Percentiles rank a stretch among this genome's conserved stretches.
Evolutionary conservation across 2,113 vertebrate genomes (phyloP).

Genomic region (Anoura caudifer): DNA sequence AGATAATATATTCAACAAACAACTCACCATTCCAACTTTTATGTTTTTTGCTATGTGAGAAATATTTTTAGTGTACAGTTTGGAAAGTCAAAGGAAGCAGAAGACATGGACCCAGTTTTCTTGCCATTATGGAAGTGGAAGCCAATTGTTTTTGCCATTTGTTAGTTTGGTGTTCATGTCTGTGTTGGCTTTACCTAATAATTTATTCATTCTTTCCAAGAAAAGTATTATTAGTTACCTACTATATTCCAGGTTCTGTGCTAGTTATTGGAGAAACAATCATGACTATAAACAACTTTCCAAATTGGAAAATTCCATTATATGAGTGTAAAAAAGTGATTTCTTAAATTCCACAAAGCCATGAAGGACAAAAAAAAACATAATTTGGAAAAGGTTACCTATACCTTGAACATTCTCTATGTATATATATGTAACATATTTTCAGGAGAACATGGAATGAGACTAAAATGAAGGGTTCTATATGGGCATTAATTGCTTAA

Average conservation of each 20-base stretch:
- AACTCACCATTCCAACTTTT: not conserved
- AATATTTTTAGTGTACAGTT: not conserved
- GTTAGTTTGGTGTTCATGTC: not conserved
- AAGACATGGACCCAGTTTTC: not conserved
- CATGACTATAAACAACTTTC: not conserved
- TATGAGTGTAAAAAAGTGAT: not conserved
- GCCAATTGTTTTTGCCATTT: not conserved
- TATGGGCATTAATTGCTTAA: not conserved
- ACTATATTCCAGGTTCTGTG: not conserved
- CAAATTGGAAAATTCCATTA: not conserved
- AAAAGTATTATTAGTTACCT: not conserved
- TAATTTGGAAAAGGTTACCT: not conserved
- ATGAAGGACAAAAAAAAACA: not conserved
- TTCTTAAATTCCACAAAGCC: not conserved
- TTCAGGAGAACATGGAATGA: not conserved
- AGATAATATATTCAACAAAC: not conserved
- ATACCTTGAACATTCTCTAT: not conserved
- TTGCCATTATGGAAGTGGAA: not conserved
- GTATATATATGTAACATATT: not conserved
- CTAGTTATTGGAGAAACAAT: not conserved
- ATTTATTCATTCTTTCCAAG: not conserved
- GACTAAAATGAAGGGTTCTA: not conserved
- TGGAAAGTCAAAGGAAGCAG: not conserved
- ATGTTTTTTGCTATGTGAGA: not conserved
- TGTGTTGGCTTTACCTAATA: not conserved